phyloP scores from a whole-genome alignment of 1,140 invertebrate species.

The Camponotus floridanus region DNA sequence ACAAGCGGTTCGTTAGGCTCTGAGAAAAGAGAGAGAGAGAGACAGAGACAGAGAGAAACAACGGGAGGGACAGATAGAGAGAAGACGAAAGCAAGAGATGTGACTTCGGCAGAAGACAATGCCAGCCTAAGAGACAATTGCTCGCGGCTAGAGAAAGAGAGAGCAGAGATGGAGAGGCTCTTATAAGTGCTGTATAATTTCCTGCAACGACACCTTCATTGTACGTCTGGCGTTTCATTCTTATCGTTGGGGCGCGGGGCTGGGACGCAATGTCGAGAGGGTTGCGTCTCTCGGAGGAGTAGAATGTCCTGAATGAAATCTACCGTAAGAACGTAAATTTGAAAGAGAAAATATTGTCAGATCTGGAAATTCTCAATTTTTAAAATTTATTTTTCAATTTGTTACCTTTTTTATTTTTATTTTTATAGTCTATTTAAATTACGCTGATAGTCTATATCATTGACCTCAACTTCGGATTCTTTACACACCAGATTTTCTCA shows the following conservation, averaged over 20 bases:
- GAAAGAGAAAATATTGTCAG: background rate
- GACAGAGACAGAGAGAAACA: constrained; percentile 66
- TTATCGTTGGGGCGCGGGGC: constrained; percentile 79
- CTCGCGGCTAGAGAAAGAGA: constrained; percentile 77
- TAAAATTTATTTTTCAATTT: background rate
- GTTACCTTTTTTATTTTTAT: background rate
- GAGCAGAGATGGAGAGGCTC: constrained; percentile 74
- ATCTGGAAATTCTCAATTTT: background rate
- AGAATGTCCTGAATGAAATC: constrained; percentile 29
- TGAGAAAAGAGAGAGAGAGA: constrained; percentile 66
- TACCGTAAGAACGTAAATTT: background rate
- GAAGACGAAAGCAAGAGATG: constrained; percentile 62
- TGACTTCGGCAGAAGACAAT: constrained; percentile 81
- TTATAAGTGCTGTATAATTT: constrained; percentile 87
- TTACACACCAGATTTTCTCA: constrained; percentile 35
- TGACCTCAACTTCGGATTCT: constrained; percentile 30
- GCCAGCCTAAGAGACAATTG: constrained; percentile 85
- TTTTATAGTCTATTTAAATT: background rate
- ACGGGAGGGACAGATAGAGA: constrained; percentile 69
- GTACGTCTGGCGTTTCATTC: constrained; percentile 83
- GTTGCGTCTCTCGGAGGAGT: constrained; percentile 12
- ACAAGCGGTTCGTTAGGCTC: constrained; percentile 82
- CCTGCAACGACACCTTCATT: constrained; percentile 87
- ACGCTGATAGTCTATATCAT: constrained; percentile 13
- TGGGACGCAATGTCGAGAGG: constrained; percentile 21